phyloP scores from a whole-genome alignment of 2,888 invertebrate genomes.

The Drosophila meridionalis region DNA sequence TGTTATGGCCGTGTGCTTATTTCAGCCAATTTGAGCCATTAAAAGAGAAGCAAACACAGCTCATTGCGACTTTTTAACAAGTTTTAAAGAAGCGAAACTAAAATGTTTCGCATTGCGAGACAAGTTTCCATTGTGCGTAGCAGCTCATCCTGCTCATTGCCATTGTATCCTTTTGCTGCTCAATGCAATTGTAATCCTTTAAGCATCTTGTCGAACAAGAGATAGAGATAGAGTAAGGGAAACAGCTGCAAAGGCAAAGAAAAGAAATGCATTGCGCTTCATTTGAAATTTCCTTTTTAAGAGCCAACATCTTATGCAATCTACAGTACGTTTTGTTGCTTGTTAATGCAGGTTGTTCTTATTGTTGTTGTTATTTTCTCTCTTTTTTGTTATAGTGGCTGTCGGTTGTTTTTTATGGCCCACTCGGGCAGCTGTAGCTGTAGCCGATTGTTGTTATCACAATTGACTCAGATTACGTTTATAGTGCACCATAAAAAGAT shows the following conservation, averaged over 20 bases:
- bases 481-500: slow-evolving; percentile 66
- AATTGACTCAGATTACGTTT: slow-evolving; percentile 72
- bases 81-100: slow-evolving; percentile 10
- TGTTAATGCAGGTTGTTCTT: slow-evolving; percentile 37
- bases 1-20: slow-evolving; percentile 19
- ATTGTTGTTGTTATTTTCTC: background rate
- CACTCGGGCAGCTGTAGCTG: slow-evolving; percentile 52
- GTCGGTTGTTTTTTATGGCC: slow-evolving; percentile 58
- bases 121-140: slow-evolving; percentile 43
- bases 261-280: slow-evolving; percentile 67
- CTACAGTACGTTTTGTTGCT: slow-evolving; percentile 44
- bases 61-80: slow-evolving; percentile 29
- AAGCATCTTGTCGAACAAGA: slow-evolving; percentile 62
- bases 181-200: slow-evolving; percentile 73
- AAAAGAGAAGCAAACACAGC: slow-evolving; percentile 1
- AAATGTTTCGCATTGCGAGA: slow-evolving; percentile 22
- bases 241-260: background rate
- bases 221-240: background rate
- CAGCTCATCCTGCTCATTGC: slow-evolving; percentile 32
- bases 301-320: slow-evolving; percentile 57
- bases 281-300: slow-evolving; percentile 67
- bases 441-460: slow-evolving; percentile 72
- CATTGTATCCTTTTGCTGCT: slow-evolving; percentile 35
- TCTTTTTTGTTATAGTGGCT: slow-evolving; percentile 11
- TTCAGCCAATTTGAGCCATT: slow-evolving; percentile 38